Evolutionary conservation across 2,888 invertebrate genomes (phyloP).

Genomic region (Teinopalpus imperialis): DNA sequence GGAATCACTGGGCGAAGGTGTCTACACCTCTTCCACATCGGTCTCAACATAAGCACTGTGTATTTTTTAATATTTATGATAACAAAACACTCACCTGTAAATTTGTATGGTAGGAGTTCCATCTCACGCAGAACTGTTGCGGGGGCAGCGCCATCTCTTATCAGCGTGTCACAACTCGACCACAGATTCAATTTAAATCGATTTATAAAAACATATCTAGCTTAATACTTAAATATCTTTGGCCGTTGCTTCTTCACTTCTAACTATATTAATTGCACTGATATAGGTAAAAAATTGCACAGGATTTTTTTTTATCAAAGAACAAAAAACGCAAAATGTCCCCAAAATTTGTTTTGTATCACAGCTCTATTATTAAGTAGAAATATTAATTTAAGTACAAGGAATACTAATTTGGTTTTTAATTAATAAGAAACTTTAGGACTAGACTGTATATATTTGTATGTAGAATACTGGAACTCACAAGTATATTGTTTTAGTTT

Average conservation of each 20-base stretch:
- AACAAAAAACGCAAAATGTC: conserved; percentile 29
- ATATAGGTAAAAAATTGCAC: conserved; percentile 40
- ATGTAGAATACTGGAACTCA: conserved; percentile 60
- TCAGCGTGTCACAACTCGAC: conserved; percentile 8
- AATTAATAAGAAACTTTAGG: conserved; percentile 72
- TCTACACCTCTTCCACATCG: no score
- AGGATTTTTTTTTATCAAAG: conserved; percentile 27
- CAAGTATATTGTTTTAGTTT: conserved; percentile 28
- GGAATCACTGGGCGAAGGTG: no score
- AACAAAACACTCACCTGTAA: conserved; percentile 83
- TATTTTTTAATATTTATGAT: no score
- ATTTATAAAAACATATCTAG: conserved; percentile 39
- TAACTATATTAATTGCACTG: conserved; percentile 50
- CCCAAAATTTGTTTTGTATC: conserved; percentile 45
- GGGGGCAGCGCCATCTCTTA: conserved; percentile 76
- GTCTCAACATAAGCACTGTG: no score
- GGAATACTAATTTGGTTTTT: conserved; percentile 48
- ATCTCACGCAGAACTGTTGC: conserved; percentile 88
- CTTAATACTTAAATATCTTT: conserved; percentile 45
- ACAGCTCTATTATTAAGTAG: conserved; percentile 50
- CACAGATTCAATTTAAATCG: conserved; percentile 30
- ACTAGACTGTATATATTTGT: conserved; percentile 59
- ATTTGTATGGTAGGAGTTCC: conserved; percentile 92
- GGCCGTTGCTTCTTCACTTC: conserved; percentile 43
- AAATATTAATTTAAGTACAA: conserved; percentile 67